phyloP scores from a whole-genome alignment of 1,140 invertebrate species.

The Coptotermes formosanus region DNA sequence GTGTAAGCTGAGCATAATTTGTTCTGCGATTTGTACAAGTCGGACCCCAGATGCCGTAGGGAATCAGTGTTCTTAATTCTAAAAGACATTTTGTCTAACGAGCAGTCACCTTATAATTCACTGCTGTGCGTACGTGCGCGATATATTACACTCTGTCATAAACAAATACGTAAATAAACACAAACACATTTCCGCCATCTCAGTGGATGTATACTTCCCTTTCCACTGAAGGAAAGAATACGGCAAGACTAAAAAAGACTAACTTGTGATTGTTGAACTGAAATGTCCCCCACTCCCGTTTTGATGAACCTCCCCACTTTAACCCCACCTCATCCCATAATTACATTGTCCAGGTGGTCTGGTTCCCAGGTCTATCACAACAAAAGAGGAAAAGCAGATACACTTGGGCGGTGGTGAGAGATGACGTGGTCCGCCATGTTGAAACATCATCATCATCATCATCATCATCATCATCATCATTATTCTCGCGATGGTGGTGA shows the following conservation, averaged over 20 bases:
- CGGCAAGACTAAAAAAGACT: not conserved
- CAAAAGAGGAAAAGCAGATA: not conserved
- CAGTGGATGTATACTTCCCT: not conserved
- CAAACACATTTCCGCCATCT: not conserved
- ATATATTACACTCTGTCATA: not conserved
- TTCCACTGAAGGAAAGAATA: not conserved
- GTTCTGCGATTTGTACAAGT: too few species aligned
- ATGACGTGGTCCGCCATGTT: slow-evolving; percentile 4
- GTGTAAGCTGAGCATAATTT: too few species aligned
- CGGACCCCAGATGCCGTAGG: not conserved
- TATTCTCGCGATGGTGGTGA: not conserved
- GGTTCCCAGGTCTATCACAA: slow-evolving; percentile 9
- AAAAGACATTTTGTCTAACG: not conserved
- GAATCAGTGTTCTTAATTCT: not conserved
- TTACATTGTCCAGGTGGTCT: slow-evolving; percentile 10
- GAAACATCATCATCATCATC: not conserved
- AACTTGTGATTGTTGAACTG: not conserved
- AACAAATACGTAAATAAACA: too few species aligned
- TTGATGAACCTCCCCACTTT: slow-evolving; percentile 8
- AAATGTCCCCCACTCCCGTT: not conserved
- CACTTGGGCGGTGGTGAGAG: not conserved
- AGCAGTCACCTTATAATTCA: not conserved
- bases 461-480: too few species aligned
- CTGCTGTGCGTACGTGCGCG: too few species aligned
- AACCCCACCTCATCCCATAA: not conserved